Conservation (phyloP, 2,113 vertebrate genomes). For the Epinephelus moara region DNA sequence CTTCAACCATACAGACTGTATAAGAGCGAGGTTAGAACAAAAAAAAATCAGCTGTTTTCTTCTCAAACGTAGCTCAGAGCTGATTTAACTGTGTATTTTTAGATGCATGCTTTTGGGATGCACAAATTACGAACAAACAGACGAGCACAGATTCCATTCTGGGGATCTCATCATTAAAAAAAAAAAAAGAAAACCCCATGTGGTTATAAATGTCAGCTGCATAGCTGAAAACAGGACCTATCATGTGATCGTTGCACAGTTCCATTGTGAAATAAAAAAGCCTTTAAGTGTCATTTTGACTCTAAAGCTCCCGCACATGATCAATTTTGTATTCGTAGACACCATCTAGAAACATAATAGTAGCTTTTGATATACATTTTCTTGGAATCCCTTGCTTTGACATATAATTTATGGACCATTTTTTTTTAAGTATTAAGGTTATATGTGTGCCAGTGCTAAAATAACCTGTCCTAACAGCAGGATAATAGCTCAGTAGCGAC, state of each 20-base stretch:
- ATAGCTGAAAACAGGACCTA: slow-evolving; percentile 67
- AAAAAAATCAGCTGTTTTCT: slow-evolving; percentile 14
- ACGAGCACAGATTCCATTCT: slow-evolving; percentile 44
- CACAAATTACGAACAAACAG: slow-evolving; percentile 49
- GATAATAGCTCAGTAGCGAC: slow-evolving; percentile 18
- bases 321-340: slow-evolving; percentile 24
- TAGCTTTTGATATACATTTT: slow-evolving; percentile 49
- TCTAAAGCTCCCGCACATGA: slow-evolving; percentile 51
- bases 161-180: slow-evolving; percentile 13
- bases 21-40: slow-evolving; percentile 40
- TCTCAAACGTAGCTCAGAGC: slow-evolving; percentile 16
- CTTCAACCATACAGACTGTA: slow-evolving; percentile 22
- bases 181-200: fast-evolving
- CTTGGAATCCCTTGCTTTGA: slow-evolving; percentile 45
- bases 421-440: slow-evolving; percentile 40
- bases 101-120: slow-evolving; percentile 60
- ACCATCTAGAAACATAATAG: slow-evolving; percentile 10
- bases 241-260: slow-evolving; percentile 64
- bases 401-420: slow-evolving; percentile 55
- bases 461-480: slow-evolving; percentile 19
- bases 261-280: slow-evolving; percentile 43
- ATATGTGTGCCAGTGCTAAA: slow-evolving; percentile 25
- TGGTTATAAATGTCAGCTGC: slow-evolving; percentile 44
- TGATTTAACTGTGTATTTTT: slow-evolving; percentile 47
- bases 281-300: slow-evolving; percentile 54